A percentile compares a stretch with the other conserved stretches of the same genome.
phyloP scores from a whole-genome alignment of 2,113 vertebrate genomes.

The Eira barbara region DNA sequence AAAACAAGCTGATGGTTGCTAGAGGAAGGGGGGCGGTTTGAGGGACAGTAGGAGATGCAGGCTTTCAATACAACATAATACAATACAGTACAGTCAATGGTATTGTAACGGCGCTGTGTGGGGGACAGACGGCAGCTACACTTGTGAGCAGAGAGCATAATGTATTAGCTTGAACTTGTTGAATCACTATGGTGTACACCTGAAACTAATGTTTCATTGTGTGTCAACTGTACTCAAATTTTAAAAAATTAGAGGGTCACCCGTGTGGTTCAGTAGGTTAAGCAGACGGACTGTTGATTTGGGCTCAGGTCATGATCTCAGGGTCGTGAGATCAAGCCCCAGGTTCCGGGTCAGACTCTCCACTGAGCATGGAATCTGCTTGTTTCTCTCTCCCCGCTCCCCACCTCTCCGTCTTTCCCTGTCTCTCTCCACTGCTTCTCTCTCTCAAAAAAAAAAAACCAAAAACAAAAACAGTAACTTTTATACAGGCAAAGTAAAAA shows the following conservation, averaged over 20 bases:
- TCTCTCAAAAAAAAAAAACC: background rate
- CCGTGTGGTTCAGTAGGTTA: background rate
- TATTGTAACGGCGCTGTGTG: background rate
- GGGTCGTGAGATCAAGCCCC: background rate
- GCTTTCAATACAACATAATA: background rate
- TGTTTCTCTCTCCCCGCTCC: background rate
- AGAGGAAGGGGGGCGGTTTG: background rate
- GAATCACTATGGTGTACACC: background rate
- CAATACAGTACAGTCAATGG: background rate
- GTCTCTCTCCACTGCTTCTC: background rate
- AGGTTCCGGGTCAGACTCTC: background rate
- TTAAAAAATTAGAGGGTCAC: background rate
- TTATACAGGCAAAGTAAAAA: background rate
- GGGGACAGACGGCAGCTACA: background rate
- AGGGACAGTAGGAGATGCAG: background rate
- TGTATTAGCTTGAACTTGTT: background rate
- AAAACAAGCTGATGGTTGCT: background rate
- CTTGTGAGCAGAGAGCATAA: background rate
- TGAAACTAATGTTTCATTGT: background rate
- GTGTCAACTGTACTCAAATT: background rate
- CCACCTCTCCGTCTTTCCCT: rapidly evolving
- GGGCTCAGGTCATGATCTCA: background rate
- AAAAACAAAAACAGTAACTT: background rate
- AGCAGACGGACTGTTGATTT: background rate
- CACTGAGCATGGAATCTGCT: background rate